Conservation (phyloP, 2,797 vertebrate genomes). For the Trachops cirrhosus region DNA sequence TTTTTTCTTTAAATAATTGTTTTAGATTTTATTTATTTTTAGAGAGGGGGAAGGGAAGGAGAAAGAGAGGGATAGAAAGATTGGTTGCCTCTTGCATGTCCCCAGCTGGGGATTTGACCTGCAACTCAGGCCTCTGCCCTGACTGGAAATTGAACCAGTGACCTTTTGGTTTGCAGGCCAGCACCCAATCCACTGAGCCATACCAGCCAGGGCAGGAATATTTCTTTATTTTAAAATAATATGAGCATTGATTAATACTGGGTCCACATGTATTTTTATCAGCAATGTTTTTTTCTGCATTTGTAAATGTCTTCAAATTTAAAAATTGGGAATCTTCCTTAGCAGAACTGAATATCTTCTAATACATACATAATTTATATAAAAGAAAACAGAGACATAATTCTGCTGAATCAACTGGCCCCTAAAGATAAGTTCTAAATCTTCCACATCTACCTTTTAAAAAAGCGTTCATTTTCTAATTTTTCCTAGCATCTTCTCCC, state of each 20-base stretch:
- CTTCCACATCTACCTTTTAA: background rate
- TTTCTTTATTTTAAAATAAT: background rate
- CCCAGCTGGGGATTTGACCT: no score
- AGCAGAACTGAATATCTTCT: background rate
- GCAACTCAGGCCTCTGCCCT: no score
- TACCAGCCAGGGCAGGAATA: background rate
- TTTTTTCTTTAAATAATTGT: no score
- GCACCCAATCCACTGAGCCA: no score
- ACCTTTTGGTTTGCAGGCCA: no score
- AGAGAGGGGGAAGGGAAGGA: no score
- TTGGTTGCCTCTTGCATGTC: no score
- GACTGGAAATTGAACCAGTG: no score
- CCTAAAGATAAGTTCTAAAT: background rate
- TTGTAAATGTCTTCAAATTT: background rate
- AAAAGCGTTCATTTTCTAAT: background rate
- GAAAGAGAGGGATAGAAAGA: no score
- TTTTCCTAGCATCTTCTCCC: background rate
- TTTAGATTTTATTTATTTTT: no score
- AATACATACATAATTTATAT: background rate
- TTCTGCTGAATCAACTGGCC: background rate
- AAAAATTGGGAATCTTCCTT: background rate
- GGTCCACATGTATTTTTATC: background rate
- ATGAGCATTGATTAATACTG: background rate
- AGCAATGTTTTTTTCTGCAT: background rate
- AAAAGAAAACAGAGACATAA: background rate